Conservation (phyloP, 2,888 invertebrate species). For the Drosophila diplacantha region DNA sequence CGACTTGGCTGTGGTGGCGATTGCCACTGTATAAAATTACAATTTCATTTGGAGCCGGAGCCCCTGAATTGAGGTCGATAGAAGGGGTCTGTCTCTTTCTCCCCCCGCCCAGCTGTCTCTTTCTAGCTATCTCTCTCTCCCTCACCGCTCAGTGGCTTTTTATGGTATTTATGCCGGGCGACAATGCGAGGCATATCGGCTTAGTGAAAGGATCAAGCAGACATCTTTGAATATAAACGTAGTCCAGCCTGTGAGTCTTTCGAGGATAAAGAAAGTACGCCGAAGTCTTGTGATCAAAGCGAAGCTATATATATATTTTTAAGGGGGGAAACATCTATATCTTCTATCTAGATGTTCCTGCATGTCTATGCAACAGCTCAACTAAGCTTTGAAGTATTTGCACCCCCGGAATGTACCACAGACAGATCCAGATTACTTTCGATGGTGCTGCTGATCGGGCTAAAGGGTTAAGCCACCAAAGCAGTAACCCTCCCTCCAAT, state of each 20-base stretch:
- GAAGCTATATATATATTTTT: background rate
- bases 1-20: constrained; percentile 18
- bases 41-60: constrained; percentile 45
- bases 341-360: background rate
- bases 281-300: background rate
- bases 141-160: constrained; percentile 11
- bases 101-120: background rate
- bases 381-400: background rate
- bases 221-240: background rate
- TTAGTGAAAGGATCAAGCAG: constrained; percentile 5
- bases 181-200: constrained; percentile 16
- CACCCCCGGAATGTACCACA: background rate
- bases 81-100: constrained; percentile 12
- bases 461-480: background rate
- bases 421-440: background rate
- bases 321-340: background rate
- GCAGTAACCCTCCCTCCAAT: background rate
- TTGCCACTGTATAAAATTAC: constrained; percentile 53
- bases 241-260: background rate
- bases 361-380: too few relatives aligned
- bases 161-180: constrained; percentile 10
- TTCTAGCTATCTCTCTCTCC: background rate
- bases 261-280: background rate
- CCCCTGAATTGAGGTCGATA: constrained; percentile 40
- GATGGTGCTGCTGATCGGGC: background rate